Percentiles rank a stretch among this genome's conserved stretches.
These are phyloP conservation scores for Toxostoma redivivum DNA, from an alignment of 2,113 vertebrate genomes.

Conservation along the genomic window DNA sequence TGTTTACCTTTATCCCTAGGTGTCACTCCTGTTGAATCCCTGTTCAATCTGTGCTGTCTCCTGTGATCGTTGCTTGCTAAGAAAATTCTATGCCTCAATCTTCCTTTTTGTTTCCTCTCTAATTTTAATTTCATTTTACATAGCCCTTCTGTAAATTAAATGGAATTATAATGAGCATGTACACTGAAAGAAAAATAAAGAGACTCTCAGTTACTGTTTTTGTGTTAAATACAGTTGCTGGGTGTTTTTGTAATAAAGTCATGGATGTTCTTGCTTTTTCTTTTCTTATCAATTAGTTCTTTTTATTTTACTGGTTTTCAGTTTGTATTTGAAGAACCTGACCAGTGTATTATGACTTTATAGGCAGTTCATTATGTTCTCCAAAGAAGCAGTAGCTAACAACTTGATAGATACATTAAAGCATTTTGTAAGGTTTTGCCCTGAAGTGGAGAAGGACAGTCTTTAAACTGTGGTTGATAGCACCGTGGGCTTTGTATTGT, in stretches of 20 bases:
- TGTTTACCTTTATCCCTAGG: constrained; percentile 62
- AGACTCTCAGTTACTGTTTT: constrained; percentile 68
- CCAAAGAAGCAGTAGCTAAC: not conserved
- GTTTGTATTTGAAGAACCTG: not conserved
- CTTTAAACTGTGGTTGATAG: not conserved
- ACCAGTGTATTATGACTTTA: not conserved
- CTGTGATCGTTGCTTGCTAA: constrained; percentile 72
- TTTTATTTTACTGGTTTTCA: not conserved
- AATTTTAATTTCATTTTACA: constrained; percentile 59
- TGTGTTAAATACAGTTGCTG: constrained; percentile 65
- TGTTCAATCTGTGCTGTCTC: constrained; percentile 66
- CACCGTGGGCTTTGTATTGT: not conserved
- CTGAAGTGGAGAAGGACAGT: not conserved
- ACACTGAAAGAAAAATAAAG: constrained; percentile 70
- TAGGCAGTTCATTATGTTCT: not conserved
- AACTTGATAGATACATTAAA: not conserved
- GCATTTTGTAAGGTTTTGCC: not conserved
- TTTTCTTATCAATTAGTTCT: not conserved
- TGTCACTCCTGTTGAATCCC: constrained; percentile 61
- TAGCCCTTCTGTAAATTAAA: constrained; percentile 68
- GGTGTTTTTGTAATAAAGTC: constrained; percentile 60
- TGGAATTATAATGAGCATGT: constrained; percentile 76
- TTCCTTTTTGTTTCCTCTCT: constrained; percentile 75
- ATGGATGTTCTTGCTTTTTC: not conserved
- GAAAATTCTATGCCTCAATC: constrained; percentile 62